Conservation (phyloP, 2,113 vertebrate genomes). For the Periophthalmus modestus region DNA sequence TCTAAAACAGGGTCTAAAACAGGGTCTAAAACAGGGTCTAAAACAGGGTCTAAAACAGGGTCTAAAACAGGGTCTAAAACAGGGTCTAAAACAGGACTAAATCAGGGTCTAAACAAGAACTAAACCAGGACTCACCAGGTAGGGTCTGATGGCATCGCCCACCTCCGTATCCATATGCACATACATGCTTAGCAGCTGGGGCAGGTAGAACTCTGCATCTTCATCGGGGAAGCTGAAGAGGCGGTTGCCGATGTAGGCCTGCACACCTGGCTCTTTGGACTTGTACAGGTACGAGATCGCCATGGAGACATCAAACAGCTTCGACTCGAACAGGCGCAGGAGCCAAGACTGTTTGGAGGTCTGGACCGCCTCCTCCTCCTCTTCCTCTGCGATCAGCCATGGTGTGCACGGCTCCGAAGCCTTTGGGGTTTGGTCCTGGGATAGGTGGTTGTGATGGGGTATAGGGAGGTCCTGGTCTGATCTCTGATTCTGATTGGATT, state of each 20-base stretch:
- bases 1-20: not conserved
- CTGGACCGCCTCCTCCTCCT: conserved; percentile 25
- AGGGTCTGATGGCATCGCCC: conserved; percentile 94
- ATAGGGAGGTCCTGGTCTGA: not conserved
- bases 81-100: too few species aligned
- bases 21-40: too few species aligned
- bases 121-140: conserved; percentile 75
- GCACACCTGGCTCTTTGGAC: conserved; percentile 94
- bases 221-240: conserved; percentile 89
- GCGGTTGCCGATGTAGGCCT: conserved; percentile 95
- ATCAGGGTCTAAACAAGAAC: too few species aligned
- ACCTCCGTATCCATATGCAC: conserved; percentile 98
- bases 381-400: conserved; percentile 31
- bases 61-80: too few species aligned
- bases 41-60: not conserved
- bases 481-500: not conserved
- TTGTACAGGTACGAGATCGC: conserved; percentile 97
- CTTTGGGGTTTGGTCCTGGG: too few species aligned
- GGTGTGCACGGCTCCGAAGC: not conserved
- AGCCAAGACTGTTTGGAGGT: conserved; percentile 93
- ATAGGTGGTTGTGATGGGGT: not conserved
- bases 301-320: conserved; percentile 97
- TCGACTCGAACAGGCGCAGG: conserved; percentile 93
- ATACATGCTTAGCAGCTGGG: conserved; percentile 97
- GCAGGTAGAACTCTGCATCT: conserved; percentile 94